Percentiles rank a stretch among this genome's conserved stretches.
Conservation (phyloP, 64 coral and sea anemone species). For the Montipora efflorescens region DNA sequence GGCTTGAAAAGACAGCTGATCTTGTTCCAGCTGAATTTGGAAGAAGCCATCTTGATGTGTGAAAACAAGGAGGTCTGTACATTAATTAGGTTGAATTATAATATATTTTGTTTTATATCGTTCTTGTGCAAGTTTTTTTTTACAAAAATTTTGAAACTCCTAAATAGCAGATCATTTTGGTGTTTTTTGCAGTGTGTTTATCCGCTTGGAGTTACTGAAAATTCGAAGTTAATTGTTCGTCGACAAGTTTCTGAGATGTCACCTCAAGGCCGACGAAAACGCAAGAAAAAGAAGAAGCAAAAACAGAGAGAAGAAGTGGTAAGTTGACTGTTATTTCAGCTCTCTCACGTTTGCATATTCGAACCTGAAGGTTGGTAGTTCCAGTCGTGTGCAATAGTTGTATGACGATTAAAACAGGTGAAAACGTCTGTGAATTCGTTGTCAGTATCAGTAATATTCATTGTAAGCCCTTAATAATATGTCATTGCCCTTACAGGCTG, state of each 20-base stretch:
- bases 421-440: neutral
- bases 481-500: too few relatives aligned
- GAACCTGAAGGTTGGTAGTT: neutral
- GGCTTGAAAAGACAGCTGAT: slow-evolving; percentile 34
- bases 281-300: slow-evolving; percentile 20
- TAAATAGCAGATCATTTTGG: neutral
- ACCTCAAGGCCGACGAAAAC: slow-evolving; percentile 28
- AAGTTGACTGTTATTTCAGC: neutral
- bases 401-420: too few relatives aligned
- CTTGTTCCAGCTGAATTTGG: slow-evolving; percentile 56
- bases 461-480: too few relatives aligned
- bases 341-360: neutral
- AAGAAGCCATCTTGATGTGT: slow-evolving; percentile 71
- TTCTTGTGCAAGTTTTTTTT: too few relatives aligned
- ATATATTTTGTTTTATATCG: too few relatives aligned
- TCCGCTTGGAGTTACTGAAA: slow-evolving; percentile 3
- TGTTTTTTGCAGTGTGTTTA: slow-evolving; percentile 58
- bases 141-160: neutral
- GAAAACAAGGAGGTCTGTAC: slow-evolving; percentile 55
- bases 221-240: slow-evolving; percentile 26
- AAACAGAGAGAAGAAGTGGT: slow-evolving; percentile 27
- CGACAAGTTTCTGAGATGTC: slow-evolving; percentile 47
- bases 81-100: too few relatives aligned
- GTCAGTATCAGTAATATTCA: too few relatives aligned
- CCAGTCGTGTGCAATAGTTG: neutral